A percentile compares a stretch with the other conserved stretches of the same genome.
phyloP scores from a whole-genome alignment of 2,888 invertebrate species.

The Epinotia ramella region DNA sequence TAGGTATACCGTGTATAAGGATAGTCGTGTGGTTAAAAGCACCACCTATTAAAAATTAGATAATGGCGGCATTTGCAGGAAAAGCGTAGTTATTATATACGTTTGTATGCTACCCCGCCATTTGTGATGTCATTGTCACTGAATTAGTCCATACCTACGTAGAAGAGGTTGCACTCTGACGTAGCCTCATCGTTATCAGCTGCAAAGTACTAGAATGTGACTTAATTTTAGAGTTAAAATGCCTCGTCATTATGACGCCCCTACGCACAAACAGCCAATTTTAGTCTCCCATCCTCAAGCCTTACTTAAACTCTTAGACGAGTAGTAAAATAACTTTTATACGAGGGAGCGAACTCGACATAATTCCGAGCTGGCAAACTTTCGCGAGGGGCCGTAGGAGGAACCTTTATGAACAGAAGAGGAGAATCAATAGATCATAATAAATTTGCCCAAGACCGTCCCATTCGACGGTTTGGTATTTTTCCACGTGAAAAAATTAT shows the following conservation, averaged over 20 bases:
- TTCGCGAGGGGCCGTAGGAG: slow-evolving; percentile 51
- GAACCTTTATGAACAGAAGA: slow-evolving; percentile 58
- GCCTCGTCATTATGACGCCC: slow-evolving; percentile 9
- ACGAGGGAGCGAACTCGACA: slow-evolving; percentile 58
- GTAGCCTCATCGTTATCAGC: not conserved
- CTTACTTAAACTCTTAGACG: slow-evolving; percentile 68
- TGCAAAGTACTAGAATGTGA: slow-evolving; percentile 11
- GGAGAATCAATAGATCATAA: slow-evolving; percentile 73
- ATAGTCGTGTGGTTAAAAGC: too few relatives aligned
- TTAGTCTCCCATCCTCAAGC: slow-evolving; percentile 49
- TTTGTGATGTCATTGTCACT: too few relatives aligned
- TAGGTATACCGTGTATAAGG: not conserved
- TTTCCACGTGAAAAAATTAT: slow-evolving; percentile 40
- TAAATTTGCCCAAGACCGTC: slow-evolving; percentile 60
- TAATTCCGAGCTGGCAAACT: slow-evolving; percentile 67
- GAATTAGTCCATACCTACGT: too few relatives aligned
- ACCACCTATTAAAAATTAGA: too few relatives aligned
- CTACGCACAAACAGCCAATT: slow-evolving; percentile 39
- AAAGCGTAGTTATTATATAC: too few relatives aligned
- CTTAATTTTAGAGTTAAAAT: slow-evolving; percentile 14
- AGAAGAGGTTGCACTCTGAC: not conserved
- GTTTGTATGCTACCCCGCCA: too few relatives aligned
- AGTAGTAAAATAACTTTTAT: slow-evolving; percentile 76
- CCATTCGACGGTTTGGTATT: slow-evolving; percentile 18
- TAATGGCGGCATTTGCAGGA: too few relatives aligned